Percentiles rank a stretch among this genome's conserved stretches.
phyloP scores from a whole-genome alignment of 2,797 vertebrate species.

The Falco biarmicus region DNA sequence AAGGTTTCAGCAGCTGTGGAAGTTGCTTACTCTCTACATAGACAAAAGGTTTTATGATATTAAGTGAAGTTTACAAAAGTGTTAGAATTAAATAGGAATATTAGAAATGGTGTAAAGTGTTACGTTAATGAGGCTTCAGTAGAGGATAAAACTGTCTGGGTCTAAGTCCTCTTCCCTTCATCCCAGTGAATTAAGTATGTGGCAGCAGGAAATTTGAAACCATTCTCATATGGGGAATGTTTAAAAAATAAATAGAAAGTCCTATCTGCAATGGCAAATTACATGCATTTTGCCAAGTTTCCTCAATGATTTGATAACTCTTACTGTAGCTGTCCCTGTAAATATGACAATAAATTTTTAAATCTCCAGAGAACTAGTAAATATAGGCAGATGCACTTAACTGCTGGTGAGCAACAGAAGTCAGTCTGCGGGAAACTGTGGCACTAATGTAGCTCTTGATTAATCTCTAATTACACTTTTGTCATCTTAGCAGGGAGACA shows the following conservation, averaged over 20 bases:
- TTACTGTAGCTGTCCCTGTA: constrained; percentile 69
- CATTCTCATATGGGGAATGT: neutral
- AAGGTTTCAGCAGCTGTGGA: neutral
- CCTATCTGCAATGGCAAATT: constrained; percentile 61
- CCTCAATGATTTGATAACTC: constrained; percentile 72
- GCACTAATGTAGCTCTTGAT: constrained; percentile 87
- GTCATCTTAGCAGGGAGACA: constrained; percentile 89
- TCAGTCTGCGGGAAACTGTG: constrained; percentile 79
- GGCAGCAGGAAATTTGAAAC: neutral
- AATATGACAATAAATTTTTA: constrained; percentile 83
- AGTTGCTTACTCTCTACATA: neutral
- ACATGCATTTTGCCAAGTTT: constrained; percentile 71
- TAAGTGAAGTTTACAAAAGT: neutral
- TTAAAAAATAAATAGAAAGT: constrained; percentile 55
- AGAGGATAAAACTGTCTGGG: neutral
- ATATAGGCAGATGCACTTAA: constrained; percentile 83
- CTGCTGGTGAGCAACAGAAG: constrained; percentile 82
- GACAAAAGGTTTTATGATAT: neutral
- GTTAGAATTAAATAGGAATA: neutral
- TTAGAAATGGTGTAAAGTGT: neutral
- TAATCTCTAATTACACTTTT: constrained; percentile 94
- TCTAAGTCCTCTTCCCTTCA: neutral
- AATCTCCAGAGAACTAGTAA: constrained; percentile 82
- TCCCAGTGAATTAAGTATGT: neutral
- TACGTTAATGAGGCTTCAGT: neutral